Evolutionary conservation across 1,140 invertebrate species (phyloP), one percentile per base, ranked within the genome.

Genomic region (Bombus sibiricus): DNA sequence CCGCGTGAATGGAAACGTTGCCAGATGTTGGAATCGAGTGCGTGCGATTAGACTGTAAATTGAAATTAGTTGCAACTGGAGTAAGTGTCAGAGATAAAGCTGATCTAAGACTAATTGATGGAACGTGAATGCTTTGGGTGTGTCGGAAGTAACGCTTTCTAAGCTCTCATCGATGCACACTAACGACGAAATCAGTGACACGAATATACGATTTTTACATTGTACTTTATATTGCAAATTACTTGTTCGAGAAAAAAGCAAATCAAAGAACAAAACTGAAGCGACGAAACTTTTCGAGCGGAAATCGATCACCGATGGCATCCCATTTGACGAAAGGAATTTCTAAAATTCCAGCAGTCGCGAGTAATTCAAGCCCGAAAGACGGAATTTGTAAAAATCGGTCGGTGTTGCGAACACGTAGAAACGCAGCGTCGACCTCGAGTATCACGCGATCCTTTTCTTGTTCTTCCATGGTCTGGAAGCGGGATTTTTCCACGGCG

Each of bases 401-500:
- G 28, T 13, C 39, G 57, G 39, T 22, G 78, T 59, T 72, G 41
- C 68, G 68, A 68, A 69, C 34, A 69, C 47, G 47, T 86, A 66
- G 66, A 74, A 73, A 86, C 73, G 57, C 74, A 59, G 32, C 64
- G 74, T 10, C 57, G 41, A 22, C 37, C 79, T 53, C 37, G 32
- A 53, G 57, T 53, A 73, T 89, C 86, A 71, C 74, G 88, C 69
- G 72, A 89, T 86, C 69, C 85, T 28, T n/a, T 39, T 37, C 69
- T 25, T 8, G 28, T 25, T 86, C 76, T 74, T 75, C 69, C 71
- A 25, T 73, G 86, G 64, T 89, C 78, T 88, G 47, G 64, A 71
- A 47, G 53, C 59, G 53, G 53, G 68, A 86, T 86, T 90, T 90
- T 90, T 91, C 87, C 90, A 74, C 41, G 62, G 32, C 25, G 37